Evolutionary conservation across 1,140 invertebrate genomes (phyloP).

Genomic region (Gryllus bimaculatus): DNA sequence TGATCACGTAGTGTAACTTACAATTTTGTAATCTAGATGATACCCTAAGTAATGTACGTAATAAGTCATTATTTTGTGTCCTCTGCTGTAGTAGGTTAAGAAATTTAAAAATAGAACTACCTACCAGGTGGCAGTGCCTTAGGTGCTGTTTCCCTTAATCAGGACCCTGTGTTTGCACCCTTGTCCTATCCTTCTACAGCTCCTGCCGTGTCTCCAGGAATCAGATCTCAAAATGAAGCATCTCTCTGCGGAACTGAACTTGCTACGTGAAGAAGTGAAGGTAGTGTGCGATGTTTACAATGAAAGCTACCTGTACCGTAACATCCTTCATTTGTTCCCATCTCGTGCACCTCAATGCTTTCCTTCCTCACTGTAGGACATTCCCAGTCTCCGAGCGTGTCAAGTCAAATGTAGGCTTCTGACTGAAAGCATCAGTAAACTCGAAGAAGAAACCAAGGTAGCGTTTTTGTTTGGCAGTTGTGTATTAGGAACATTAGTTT

Average conservation of each 20-base stretch:
- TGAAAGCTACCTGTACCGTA: too few species aligned
- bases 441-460: not conserved
- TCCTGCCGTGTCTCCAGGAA: not conserved
- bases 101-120: too few species aligned
- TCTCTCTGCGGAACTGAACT: not conserved
- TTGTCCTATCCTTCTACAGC: not conserved
- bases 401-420: not conserved
- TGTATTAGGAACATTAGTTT: too few species aligned
- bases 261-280: not conserved
- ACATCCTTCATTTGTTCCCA: too few species aligned
- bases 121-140: too few species aligned
- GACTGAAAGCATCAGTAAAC: not conserved
- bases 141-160: not conserved
- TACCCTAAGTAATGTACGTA: too few species aligned
- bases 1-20: too few species aligned
- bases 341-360: too few species aligned
- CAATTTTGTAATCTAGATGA: too few species aligned
- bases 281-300: not conserved
- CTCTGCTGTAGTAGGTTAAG: too few species aligned
- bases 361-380: not conserved
- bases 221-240: not conserved
- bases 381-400: not conserved
- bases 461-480: too few species aligned
- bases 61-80: too few species aligned
- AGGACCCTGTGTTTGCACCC: not conserved